Percentiles rank a stretch among this genome's conserved stretches.
Evolutionary conservation across 2,888 invertebrate species (phyloP).

Genomic region (Agrotis puta): DNA sequence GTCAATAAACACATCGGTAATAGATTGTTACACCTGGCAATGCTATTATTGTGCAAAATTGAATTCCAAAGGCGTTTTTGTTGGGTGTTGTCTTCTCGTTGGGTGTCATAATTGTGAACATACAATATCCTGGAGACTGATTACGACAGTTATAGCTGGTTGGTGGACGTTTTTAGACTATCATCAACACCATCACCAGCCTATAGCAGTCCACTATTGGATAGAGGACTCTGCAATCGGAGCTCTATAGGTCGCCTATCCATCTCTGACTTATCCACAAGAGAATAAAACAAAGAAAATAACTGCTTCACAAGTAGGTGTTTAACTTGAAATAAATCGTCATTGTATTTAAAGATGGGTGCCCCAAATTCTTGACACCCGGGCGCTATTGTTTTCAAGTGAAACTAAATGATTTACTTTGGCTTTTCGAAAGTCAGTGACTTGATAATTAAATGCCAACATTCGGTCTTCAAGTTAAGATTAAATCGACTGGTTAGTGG

Average conservation of each 20-base stretch:
- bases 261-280: constrained; percentile 15
- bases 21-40: constrained; percentile 22
- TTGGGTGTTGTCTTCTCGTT: background rate
- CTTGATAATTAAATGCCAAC: constrained; percentile 55
- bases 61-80: constrained; percentile 21
- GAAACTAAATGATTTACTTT: constrained; percentile 63
- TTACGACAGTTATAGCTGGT: background rate
- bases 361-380: constrained; percentile 56
- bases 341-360: constrained; percentile 59
- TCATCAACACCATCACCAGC: no score
- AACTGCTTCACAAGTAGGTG: constrained; percentile 18
- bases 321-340: constrained; percentile 30
- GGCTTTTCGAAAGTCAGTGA: constrained; percentile 58
- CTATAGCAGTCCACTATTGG: no score
- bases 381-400: constrained; percentile 57
- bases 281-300: constrained; percentile 35
- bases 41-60: constrained; percentile 24
- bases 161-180: no score
- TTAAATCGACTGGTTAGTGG: constrained; percentile 25
- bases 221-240: no score
- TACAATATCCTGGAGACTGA: background rate
- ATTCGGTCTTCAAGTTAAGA: constrained; percentile 50
- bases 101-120: background rate
- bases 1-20: constrained; percentile 29
- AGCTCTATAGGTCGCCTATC: background rate